phyloP scores from a whole-genome alignment of 2,888 invertebrate species.

The Eupsilia transversa region DNA sequence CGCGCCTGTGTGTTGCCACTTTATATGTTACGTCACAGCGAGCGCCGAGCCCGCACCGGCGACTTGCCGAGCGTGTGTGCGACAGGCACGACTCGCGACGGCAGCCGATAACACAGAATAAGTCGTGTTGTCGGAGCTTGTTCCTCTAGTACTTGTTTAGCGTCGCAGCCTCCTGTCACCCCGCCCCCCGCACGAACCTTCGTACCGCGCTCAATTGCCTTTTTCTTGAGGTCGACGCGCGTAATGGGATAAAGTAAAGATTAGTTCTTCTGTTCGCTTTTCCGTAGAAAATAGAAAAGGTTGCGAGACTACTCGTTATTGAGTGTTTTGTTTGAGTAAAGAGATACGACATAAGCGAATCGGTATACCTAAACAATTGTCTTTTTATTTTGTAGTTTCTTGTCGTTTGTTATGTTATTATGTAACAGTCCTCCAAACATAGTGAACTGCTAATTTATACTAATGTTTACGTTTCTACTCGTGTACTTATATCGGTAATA shows the following conservation, averaged over 20 bases:
- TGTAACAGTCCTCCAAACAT: conserved; percentile 22
- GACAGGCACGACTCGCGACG: conserved; percentile 61
- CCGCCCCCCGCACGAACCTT: conserved; percentile 70
- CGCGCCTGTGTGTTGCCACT: conserved; percentile 91
- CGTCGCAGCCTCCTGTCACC: conserved; percentile 67
- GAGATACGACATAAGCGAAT: conserved; percentile 41
- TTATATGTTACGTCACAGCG: conserved; percentile 87
- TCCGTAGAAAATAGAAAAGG: conserved; percentile 82
- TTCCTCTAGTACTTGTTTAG: conserved; percentile 83
- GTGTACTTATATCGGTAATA: conserved; percentile 38
- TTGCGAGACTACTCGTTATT: conserved; percentile 75
- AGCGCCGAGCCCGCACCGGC: conserved; percentile 35
- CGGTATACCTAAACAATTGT: conserved; percentile 21
- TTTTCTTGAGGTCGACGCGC: conserved; percentile 87
- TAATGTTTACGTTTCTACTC: conserved; percentile 28
- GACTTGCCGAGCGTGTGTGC: conserved; percentile 63
- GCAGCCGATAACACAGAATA: conserved; percentile 73
- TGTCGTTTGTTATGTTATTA: conserved; percentile 24
- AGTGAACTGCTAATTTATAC: conserved; percentile 45
- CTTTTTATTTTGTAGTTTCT: conserved; percentile 25
- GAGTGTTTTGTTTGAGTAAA: conserved; percentile 66
- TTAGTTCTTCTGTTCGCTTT: conserved; percentile 86
- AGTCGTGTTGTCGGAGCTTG: conserved; percentile 83
- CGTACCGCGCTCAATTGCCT: conserved; percentile 85
- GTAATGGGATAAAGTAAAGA: conserved; percentile 88